These are phyloP conservation scores for Zapornia atra DNA, from an alignment of 2,113 vertebrate genomes.

Conservation along the genomic window DNA sequence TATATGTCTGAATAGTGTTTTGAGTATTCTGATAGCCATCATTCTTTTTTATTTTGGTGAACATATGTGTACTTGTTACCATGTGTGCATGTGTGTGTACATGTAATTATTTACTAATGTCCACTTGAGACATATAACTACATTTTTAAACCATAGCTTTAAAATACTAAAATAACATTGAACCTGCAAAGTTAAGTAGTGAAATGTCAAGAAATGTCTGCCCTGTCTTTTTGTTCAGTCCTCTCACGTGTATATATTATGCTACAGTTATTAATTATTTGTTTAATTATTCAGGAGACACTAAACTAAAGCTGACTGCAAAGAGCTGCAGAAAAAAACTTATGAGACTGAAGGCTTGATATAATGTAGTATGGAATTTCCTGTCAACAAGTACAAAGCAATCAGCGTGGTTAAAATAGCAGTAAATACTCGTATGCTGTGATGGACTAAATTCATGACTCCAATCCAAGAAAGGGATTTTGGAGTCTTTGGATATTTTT, in stretches of 20 bases:
- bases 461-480: slow-evolving; percentile 16
- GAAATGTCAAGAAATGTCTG: not conserved
- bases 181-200: not conserved
- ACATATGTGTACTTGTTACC: not conserved
- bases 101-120: not conserved
- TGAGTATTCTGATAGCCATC: not conserved
- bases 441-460: slow-evolving; percentile 12
- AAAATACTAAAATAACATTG: not conserved
- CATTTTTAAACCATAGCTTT: not conserved
- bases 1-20: not conserved
- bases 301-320: not conserved
- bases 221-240: not conserved
- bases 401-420: slow-evolving; percentile 16
- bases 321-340: not conserved
- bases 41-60: not conserved
- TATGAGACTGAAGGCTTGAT: not conserved
- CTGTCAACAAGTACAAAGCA: slow-evolving; percentile 20
- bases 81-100: rapidly evolving
- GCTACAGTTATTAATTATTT: slow-evolving; percentile 27
- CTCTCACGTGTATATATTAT: not conserved
- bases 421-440: not conserved
- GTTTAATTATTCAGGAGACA: slow-evolving; percentile 37
- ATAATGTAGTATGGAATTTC: not conserved
- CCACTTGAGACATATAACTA: not conserved
- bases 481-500: slow-evolving; percentile 30